These are phyloP conservation scores for Luehdorfia chinensis DNA, from an alignment of 1,140 invertebrate species.

Conservation along the genomic window DNA sequence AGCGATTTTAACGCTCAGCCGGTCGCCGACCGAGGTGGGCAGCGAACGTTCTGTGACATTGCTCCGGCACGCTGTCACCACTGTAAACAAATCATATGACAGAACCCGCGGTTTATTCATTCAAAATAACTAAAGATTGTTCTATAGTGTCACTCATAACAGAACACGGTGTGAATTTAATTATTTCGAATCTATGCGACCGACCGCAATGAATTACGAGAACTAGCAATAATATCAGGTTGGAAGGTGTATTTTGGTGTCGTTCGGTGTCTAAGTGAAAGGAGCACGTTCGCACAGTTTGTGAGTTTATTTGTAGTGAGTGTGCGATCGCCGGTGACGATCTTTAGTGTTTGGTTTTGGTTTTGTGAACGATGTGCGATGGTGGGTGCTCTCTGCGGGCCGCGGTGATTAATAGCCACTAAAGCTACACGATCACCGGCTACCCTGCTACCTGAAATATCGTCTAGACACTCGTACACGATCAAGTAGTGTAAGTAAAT, in stretches of 20 bases:
- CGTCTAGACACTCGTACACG: constrained; percentile 1
- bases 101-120: constrained; percentile 42
- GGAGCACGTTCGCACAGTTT: constrained; percentile 44
- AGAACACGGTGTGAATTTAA: constrained; percentile 5
- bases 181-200: constrained; percentile 40
- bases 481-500: not conserved
- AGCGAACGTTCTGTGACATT: constrained; percentile 9
- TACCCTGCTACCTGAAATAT: constrained; percentile 6
- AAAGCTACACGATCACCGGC: not conserved
- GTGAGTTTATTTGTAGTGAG: constrained; percentile 36
- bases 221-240: constrained; percentile 44
- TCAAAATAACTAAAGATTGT: constrained; percentile 29
- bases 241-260: constrained; percentile 48
- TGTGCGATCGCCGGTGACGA: constrained; percentile 34
- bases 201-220: constrained; percentile 51
- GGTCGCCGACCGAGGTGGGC: constrained; percentile 27
- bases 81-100: constrained; percentile 63
- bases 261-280: constrained; percentile 60
- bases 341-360: constrained; percentile 1
- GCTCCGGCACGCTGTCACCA: constrained; percentile 25
- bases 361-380: constrained; percentile 4
- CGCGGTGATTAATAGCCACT: not conserved
- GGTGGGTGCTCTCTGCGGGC: not conserved
- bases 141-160: not conserved
- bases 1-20: constrained; percentile 18